A percentile compares a stretch with the other conserved stretches of the same genome.
phyloP scores from a whole-genome alignment of 2,113 vertebrate genomes.

The Chionodraco myersi region DNA sequence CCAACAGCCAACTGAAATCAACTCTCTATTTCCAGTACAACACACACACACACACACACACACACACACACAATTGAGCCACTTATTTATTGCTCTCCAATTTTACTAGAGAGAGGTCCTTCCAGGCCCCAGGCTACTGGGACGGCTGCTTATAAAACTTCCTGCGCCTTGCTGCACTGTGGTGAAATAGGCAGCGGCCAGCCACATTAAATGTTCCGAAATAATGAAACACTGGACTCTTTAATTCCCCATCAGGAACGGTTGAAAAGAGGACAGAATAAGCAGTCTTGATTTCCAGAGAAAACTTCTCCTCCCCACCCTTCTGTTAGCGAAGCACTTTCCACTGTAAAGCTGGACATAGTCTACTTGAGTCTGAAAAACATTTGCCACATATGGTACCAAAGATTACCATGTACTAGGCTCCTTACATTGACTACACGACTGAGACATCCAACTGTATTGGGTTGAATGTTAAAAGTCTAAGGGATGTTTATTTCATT shows the following conservation, averaged over 20 bases:
- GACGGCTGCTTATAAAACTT: constrained; percentile 44
- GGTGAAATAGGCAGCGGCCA: constrained; percentile 28
- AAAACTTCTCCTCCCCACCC: constrained; percentile 18
- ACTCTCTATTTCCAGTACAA: constrained; percentile 30
- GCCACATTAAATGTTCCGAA: constrained; percentile 43
- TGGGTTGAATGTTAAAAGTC: too few relatives aligned
- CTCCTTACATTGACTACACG: neutral
- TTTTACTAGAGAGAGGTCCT: constrained; percentile 40
- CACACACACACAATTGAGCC: constrained; percentile 19
- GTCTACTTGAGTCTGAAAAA: constrained; percentile 8
- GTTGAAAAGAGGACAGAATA: constrained; percentile 47
- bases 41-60: neutral
- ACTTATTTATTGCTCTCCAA: constrained; percentile 31
- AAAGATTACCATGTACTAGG: neutral
- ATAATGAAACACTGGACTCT: constrained; percentile 50
- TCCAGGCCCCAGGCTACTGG: constrained; percentile 46
- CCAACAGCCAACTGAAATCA: constrained; percentile 42
- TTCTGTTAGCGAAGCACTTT: constrained; percentile 9
- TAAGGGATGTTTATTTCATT: too few relatives aligned
- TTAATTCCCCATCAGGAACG: constrained; percentile 21
- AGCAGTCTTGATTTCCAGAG: constrained; percentile 30
- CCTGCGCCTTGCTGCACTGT: constrained; percentile 30
- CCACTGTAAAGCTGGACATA: constrained; percentile 24
- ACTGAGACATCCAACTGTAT: too few relatives aligned
- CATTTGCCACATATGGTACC: neutral